Evolutionary conservation across 2,797 vertebrate genomes (phyloP).

Genomic region (Leuciscus waleckii): DNA sequence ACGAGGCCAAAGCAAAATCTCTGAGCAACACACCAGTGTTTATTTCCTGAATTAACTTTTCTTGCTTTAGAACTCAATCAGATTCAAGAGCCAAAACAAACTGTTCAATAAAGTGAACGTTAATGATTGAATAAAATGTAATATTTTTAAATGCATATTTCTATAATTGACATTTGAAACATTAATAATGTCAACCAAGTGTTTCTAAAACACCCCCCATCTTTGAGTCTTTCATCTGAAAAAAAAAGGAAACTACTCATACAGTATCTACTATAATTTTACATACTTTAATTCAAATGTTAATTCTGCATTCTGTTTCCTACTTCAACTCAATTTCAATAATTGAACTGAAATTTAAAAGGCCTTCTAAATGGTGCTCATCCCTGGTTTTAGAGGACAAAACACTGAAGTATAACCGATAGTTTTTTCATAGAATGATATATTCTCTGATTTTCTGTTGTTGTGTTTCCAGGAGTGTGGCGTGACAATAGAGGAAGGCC

Average conservation of each 20-base stretch:
- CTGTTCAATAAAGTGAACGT: background rate
- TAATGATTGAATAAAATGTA: background rate
- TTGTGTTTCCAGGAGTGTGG: conserved; percentile 78
- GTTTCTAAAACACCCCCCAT: background rate
- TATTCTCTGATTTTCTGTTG: background rate
- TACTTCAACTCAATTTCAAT: background rate
- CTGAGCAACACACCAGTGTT: background rate
- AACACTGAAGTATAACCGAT: background rate
- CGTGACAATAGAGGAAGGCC: conserved; percentile 86
- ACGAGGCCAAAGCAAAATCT: background rate
- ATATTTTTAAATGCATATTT: background rate
- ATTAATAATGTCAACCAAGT: background rate
- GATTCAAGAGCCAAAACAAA: background rate
- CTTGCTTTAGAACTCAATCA: no score
- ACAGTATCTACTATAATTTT: background rate
- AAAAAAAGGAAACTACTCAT: background rate
- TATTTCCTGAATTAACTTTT: background rate
- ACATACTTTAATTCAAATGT: background rate
- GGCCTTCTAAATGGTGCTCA: background rate
- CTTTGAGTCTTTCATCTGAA: background rate
- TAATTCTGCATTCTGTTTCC: background rate
- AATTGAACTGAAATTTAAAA: background rate
- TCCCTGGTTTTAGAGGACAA: background rate
- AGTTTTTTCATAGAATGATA: background rate
- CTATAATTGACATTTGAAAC: background rate